A percentile compares a stretch with the other conserved stretches of the same genome.
Conservation (phyloP, 2,797 vertebrate genomes). For the Corythornis leucogaster region DNA sequence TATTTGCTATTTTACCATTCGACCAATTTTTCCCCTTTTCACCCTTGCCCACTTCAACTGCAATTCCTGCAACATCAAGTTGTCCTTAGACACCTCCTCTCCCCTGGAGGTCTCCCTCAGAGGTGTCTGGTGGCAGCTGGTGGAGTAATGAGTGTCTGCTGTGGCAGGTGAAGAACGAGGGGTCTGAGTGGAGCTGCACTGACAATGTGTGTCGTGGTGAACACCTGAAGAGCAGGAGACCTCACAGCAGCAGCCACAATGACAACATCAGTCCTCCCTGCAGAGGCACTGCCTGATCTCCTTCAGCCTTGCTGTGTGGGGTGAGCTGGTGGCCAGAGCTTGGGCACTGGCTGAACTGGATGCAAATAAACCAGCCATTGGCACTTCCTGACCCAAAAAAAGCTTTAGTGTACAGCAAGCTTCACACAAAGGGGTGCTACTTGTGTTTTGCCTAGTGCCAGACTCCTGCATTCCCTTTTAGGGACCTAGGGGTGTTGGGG, state of each 20-base stretch:
- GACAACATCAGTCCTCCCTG: background rate
- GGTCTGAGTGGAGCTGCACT: background rate
- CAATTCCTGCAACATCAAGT: background rate
- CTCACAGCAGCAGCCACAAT: background rate
- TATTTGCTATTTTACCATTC: background rate
- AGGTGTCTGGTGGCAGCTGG: background rate
- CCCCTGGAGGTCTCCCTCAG: background rate
- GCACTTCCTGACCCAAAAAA: background rate
- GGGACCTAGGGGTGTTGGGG: background rate
- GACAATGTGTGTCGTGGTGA: background rate
- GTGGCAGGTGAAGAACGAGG: background rate
- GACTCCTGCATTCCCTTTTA: background rate
- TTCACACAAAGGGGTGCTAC: background rate
- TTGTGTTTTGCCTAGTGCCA: background rate
- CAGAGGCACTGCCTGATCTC: background rate
- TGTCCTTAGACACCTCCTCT: background rate
- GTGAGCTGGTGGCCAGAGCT: rapidly evolving
- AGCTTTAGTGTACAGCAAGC: background rate
- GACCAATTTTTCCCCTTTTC: background rate
- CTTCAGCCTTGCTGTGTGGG: background rate
- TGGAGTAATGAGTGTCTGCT: background rate
- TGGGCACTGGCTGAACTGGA: background rate
- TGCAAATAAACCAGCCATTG: background rate
- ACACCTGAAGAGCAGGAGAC: background rate
- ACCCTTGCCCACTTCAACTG: background rate